These are phyloP conservation scores for Drosophila paramelanica DNA, from an alignment of 2,888 invertebrate genomes.

Conservation along the genomic window DNA sequence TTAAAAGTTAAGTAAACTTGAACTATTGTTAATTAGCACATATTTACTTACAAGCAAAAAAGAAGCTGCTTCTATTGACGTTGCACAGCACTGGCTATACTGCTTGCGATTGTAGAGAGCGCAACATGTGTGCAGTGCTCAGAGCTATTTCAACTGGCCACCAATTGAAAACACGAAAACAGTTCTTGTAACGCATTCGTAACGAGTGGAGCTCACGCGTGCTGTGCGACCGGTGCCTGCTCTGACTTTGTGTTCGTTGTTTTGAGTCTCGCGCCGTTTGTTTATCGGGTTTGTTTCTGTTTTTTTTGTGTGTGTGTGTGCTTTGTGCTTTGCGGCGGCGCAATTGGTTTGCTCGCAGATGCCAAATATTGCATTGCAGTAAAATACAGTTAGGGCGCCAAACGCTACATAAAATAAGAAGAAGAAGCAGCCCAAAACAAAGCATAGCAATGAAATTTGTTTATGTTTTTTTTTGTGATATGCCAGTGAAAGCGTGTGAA, in stretches of 20 bases:
- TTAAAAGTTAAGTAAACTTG: neutral
- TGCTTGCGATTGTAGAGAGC: neutral
- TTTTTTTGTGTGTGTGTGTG: conserved; percentile 16
- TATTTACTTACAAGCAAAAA: too few relatives aligned
- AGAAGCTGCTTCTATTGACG: neutral
- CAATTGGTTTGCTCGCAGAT: conserved; percentile 21
- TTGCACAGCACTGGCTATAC: neutral
- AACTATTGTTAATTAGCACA: too few relatives aligned
- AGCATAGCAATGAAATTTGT: conserved; percentile 38
- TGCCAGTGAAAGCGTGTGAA: conserved; percentile 76
- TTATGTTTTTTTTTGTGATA: conserved; percentile 44
- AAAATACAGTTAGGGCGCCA: conserved; percentile 33
- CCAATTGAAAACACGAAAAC: conserved; percentile 16
- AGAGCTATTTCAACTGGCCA: conserved; percentile 10
- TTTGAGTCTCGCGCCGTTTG: conserved; percentile 31
- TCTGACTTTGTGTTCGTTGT: conserved; percentile 33
- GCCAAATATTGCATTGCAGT: conserved; percentile 13
- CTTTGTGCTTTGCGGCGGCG: conserved; percentile 2
- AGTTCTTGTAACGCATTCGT: conserved; percentile 46
- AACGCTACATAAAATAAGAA: conserved; percentile 3
- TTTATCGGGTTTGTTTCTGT: conserved; percentile 12
- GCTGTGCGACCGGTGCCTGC: conserved; percentile 15
- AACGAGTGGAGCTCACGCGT: conserved; percentile 19
- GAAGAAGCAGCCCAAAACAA: conserved; percentile 15
- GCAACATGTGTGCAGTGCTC: conserved; percentile 11